These are phyloP conservation scores for Neodiprion pinetum DNA, from an alignment of 1,140 invertebrate genomes.

Conservation along the genomic window DNA sequence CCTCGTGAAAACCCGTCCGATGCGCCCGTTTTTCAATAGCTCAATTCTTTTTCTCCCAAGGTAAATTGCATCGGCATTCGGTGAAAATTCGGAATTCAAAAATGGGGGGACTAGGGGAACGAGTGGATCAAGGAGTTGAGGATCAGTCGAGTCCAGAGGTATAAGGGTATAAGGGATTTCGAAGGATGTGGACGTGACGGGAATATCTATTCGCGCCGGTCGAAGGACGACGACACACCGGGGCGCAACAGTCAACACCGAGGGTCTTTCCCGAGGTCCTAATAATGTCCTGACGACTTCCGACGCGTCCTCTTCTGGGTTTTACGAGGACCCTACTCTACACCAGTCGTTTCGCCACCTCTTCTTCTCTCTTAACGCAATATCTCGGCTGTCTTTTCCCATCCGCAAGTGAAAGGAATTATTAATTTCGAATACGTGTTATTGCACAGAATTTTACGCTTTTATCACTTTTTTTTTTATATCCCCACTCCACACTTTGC, in stretches of 20 bases:
- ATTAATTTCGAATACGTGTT: not conserved
- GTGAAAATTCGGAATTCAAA: no score
- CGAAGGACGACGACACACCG: not conserved
- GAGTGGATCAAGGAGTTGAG: no score
- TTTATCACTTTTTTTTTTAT: not conserved
- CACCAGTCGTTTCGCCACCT: not conserved
- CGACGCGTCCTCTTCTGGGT: not conserved
- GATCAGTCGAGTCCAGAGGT: no score
- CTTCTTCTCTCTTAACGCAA: not conserved
- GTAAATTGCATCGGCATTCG: no score
- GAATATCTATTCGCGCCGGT: conserved; percentile 24
- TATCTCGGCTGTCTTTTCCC: not conserved
- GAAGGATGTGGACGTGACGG: conserved; percentile 28
- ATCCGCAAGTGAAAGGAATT: not conserved
- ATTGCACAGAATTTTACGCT: no score
- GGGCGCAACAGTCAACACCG: conserved; percentile 3
- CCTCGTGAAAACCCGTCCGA: no score
- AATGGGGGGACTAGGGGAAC: no score
- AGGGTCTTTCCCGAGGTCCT: not conserved
- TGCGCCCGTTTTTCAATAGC: no score
- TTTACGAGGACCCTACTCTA: not conserved
- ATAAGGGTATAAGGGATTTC: not conserved
- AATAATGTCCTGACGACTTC: conserved; percentile 7
- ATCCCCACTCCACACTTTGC: not conserved
- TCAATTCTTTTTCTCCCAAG: no score